A percentile compares a stretch with the other conserved stretches of the same genome.
Conservation (phyloP, 2,113 vertebrate genomes). For the Emydocephalus ijimae region DNA sequence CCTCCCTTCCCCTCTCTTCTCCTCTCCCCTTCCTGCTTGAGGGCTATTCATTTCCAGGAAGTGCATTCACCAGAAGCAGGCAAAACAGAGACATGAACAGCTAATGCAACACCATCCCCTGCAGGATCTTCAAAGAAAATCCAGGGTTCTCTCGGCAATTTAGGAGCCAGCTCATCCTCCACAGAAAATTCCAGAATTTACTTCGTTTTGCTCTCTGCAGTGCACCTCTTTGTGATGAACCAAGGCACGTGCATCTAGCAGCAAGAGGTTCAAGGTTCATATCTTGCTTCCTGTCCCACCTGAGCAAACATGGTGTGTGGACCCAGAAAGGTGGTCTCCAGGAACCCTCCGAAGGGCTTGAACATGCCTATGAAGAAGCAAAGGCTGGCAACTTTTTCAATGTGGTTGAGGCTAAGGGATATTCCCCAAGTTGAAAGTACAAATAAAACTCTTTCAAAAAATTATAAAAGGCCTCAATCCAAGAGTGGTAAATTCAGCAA, state of each 20-base stretch:
- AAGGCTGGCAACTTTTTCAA: background rate
- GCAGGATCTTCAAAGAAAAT: background rate
- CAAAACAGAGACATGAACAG: background rate
- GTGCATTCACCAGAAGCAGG: too few species aligned
- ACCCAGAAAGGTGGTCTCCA: background rate
- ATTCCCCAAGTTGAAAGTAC: background rate
- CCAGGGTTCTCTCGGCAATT: background rate
- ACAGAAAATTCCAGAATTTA: background rate
- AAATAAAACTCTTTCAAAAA: background rate
- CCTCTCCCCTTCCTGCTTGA: background rate
- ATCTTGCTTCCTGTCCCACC: background rate
- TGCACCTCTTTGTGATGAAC: background rate
- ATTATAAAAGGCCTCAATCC: background rate
- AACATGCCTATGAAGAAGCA: background rate
- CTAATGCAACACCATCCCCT: background rate
- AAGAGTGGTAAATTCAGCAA: background rate
- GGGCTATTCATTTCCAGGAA: background rate
- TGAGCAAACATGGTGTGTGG: background rate
- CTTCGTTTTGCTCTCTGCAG: background rate
- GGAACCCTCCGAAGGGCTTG: background rate
- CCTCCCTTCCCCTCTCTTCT: too few species aligned
- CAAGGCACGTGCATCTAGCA: background rate
- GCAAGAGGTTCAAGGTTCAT: background rate
- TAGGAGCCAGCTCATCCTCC: background rate
- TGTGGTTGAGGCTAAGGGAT: background rate